A percentile compares a stretch with the other conserved stretches of the same genome.
Evolutionary conservation across 1,140 invertebrate species (phyloP).

Genomic region (Brachionus manjavacas): DNA sequence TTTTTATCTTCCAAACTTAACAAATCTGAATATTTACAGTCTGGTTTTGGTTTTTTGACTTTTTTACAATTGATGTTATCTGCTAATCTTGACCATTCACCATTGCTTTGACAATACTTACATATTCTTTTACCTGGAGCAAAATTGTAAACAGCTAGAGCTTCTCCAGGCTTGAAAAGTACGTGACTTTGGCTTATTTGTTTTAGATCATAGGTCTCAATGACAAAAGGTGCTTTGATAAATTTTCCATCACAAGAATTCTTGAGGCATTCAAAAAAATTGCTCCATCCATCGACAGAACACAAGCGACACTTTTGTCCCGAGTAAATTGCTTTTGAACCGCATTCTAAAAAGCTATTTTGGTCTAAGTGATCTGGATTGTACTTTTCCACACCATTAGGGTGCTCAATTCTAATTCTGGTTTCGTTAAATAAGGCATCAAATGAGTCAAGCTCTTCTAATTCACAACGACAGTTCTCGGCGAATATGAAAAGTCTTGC

Average conservation of each 20-base stretch:
- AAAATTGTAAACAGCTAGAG: neutral
- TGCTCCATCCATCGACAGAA: neutral
- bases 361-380: neutral
- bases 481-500: neutral
- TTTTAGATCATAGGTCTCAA: neutral
- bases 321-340: neutral
- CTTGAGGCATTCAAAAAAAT: neutral
- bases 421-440: neutral
- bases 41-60: neutral
- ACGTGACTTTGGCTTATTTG: neutral
- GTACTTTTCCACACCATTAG: neutral
- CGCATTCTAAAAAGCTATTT: neutral
- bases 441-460: neutral
- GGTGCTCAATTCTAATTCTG: neutral
- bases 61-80: neutral
- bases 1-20: neutral
- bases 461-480: neutral
- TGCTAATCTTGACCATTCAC: constrained; percentile 17
- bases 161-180: neutral
- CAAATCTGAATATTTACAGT: neutral
- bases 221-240: neutral
- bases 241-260: neutral
- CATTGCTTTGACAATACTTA: constrained; percentile 24
- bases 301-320: neutral
- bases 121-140: constrained; percentile 13